Percentiles rank a stretch among this genome's conserved stretches.
phyloP scores from a whole-genome alignment of 1,140 invertebrate species.

The Druon quercuslanigerum region DNA sequence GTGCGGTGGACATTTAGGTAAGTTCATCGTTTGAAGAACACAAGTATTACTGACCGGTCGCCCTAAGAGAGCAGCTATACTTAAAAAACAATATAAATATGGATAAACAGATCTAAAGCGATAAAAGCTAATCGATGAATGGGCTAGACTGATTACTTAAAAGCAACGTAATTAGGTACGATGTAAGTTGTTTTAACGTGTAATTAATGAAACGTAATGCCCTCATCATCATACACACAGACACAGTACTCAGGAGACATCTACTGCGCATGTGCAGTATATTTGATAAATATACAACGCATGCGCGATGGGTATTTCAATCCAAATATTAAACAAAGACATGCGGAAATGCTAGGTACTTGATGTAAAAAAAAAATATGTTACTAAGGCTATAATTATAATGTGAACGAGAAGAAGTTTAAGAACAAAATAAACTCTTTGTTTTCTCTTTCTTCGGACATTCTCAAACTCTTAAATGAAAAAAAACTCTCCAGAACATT shows the following conservation, averaged over 20 bases:
- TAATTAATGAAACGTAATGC: conserved; percentile 46
- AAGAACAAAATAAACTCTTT: conserved; percentile 34
- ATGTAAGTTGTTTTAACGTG: conserved; percentile 50
- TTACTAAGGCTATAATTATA: conserved; percentile 45
- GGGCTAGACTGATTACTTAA: conserved; percentile 52
- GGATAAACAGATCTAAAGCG: conserved; percentile 33
- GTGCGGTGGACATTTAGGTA: background rate
- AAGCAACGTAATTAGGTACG: conserved; percentile 47
- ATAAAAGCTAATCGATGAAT: conserved; percentile 35
- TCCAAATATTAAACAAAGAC: conserved; percentile 32
- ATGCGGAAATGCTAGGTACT: conserved; percentile 44
- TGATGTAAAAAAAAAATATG: conserved; percentile 49
- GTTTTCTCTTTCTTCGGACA: conserved; percentile 45
- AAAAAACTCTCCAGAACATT: background rate
- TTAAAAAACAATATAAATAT: conserved; percentile 36
- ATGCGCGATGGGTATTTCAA: conserved; percentile 12
- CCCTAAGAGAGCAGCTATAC: conserved; percentile 4
- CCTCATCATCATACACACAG: conserved; percentile 11
- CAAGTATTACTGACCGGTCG: conserved; percentile 39
- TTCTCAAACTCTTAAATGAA: conserved; percentile 27
- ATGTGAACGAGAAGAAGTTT: conserved; percentile 29
- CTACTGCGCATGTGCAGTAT: conserved; percentile 32
- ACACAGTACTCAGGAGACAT: conserved; percentile 21
- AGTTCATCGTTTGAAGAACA: background rate
- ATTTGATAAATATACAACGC: background rate